A percentile compares a stretch with the other conserved stretches of the same genome.
Evolutionary conservation across 1,140 invertebrate species (phyloP).

Genomic region (Triops cancriformis): DNA sequence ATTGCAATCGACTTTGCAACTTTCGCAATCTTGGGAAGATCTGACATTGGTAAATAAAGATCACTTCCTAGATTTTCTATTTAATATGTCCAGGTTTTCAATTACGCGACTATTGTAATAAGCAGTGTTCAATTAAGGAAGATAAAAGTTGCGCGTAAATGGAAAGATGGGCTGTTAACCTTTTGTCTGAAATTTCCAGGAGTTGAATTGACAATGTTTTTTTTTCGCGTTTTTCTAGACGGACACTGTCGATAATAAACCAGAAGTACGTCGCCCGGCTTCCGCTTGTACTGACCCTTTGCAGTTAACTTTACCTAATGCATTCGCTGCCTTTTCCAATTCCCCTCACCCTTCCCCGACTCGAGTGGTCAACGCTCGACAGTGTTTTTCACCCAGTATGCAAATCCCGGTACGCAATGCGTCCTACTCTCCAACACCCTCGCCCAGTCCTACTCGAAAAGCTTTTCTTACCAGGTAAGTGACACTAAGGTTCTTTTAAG

Average conservation of each 20-base stretch:
- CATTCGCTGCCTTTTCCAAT: conserved; percentile 19
- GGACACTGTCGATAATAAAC: conserved; percentile 16
- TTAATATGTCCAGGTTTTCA: too few species aligned
- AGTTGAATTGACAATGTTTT: too few species aligned
- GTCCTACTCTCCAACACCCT: conserved; percentile 55
- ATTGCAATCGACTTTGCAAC: conserved; percentile 75
- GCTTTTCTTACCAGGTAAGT: conserved; percentile 57
- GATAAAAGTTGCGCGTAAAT: too few species aligned
- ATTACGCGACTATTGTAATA: too few species aligned
- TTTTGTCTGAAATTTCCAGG: too few species aligned
- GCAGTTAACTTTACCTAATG: conserved; percentile 24
- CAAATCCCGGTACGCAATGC: conserved; percentile 46
- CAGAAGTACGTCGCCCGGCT: conserved; percentile 18
- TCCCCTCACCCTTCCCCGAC: conserved; percentile 27
- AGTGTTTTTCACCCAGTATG: conserved; percentile 55
- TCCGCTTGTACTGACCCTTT: conserved; percentile 26
- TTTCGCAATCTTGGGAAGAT: conserved; percentile 84
- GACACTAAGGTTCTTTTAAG: too few species aligned
- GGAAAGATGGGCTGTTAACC: too few species aligned
- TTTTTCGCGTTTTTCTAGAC: neutral
- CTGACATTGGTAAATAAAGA: conserved; percentile 53
- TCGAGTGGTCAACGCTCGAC: conserved; percentile 41
- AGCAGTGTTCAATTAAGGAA: too few species aligned
- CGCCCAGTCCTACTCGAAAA: conserved; percentile 64
- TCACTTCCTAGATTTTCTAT: too few species aligned